Percentiles rank a stretch among this genome's conserved stretches.
phyloP scores from a whole-genome alignment of 2,888 invertebrate species.

The Synanthedon myopaeformis region DNA sequence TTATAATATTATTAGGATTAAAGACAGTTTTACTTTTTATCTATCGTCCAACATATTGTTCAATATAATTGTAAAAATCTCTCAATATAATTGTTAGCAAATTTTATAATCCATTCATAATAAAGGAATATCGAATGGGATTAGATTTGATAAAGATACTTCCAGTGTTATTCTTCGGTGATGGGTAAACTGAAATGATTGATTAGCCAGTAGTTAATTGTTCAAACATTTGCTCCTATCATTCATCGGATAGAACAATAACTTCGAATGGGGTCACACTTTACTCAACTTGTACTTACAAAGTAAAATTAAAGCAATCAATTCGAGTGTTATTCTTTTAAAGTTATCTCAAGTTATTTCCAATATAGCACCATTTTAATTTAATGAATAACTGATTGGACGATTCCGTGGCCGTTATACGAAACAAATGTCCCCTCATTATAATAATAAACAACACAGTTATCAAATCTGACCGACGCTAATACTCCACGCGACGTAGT shows the following conservation, averaged over 20 bases:
- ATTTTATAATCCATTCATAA: too few relatives aligned
- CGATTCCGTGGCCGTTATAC: conserved; percentile 15
- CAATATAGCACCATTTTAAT: conserved; percentile 10
- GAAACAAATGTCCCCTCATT: conserved; percentile 2
- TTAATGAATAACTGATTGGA: conserved; percentile 33
- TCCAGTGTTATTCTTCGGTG: neutral
- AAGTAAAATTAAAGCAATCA: conserved; percentile 7
- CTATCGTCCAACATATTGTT: too few relatives aligned
- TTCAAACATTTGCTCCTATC: conserved; percentile 42
- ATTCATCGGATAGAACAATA: conserved; percentile 22
- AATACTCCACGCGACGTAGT: conserved; percentile 46
- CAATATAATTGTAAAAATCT: too few relatives aligned
- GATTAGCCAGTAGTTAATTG: conserved; percentile 40
- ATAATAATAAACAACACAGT: conserved; percentile 4
- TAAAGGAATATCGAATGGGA: too few relatives aligned
- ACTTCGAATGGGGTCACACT: conserved; percentile 11
- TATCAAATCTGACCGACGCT: conserved; percentile 40
- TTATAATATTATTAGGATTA: too few relatives aligned
- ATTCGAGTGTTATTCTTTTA: conserved; percentile 36
- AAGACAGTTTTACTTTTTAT: too few relatives aligned
- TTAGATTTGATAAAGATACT: neutral
- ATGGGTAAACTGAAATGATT: conserved; percentile 39
- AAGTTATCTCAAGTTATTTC: conserved; percentile 1
- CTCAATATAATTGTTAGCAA: too few relatives aligned
- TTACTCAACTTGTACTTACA: neutral